These are phyloP conservation scores for Lasius fuliginosus DNA, from an alignment of 2,888 invertebrate species.

Conservation along the genomic window DNA sequence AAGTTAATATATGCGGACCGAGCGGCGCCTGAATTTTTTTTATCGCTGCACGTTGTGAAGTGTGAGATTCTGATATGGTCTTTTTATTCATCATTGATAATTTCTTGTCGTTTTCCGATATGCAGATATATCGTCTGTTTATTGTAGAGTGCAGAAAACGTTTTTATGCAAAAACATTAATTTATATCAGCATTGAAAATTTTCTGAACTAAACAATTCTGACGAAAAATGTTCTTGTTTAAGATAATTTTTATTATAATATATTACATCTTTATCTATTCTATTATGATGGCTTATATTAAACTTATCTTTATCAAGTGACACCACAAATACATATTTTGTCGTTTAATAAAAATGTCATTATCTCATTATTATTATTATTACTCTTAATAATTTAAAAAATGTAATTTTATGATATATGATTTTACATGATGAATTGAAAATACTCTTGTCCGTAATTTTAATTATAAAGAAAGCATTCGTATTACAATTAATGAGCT, in stretches of 20 bases:
- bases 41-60: slow-evolving; percentile 21
- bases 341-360: background rate
- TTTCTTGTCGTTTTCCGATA: slow-evolving; percentile 30
- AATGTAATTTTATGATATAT: background rate
- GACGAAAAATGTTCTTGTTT: background rate
- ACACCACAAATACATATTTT: background rate
- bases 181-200: background rate
- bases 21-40: slow-evolving; percentile 39
- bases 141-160: background rate
- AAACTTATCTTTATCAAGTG: background rate
- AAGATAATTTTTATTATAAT: background rate
- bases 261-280: background rate
- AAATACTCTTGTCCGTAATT: background rate
- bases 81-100: slow-evolving; percentile 44
- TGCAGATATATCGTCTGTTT: slow-evolving; percentile 2
- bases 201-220: background rate
- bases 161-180: background rate
- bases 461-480: background rate
- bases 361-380: slow-evolving; percentile 5
- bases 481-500: background rate
- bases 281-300: background rate
- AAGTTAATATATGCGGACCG: slow-evolving; percentile 33
- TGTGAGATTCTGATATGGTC: slow-evolving; percentile 21
- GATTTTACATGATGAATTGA: background rate
- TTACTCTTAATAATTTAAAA: background rate